phyloP scores from a whole-genome alignment of 2,113 vertebrate genomes.

The Tupaia chinensis region DNA sequence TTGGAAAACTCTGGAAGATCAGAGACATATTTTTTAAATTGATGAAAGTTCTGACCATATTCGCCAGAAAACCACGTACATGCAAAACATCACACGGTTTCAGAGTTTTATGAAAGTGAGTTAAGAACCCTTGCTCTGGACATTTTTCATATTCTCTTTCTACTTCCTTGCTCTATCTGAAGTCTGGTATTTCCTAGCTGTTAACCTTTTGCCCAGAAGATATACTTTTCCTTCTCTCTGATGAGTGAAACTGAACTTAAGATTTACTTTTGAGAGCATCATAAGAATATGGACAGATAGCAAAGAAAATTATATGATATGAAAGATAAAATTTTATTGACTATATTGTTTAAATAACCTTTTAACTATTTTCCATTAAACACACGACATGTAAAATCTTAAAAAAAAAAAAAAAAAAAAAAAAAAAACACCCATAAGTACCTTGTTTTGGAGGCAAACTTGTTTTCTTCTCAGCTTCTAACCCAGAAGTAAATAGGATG shows the following conservation, averaged over 20 bases:
- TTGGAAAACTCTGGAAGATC: not conserved
- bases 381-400: no score
- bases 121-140: not conserved
- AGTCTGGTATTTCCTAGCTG: not conserved
- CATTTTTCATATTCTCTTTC: not conserved
- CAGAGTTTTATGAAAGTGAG: not conserved
- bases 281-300: no score
- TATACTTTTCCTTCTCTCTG: not conserved
- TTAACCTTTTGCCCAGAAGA: not conserved
- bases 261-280: no score
- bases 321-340: no score
- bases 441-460: not conserved
- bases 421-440: not conserved
- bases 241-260: no score
- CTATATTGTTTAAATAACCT: no score
- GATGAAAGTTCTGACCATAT: not conserved
- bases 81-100: not conserved
- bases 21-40: not conserved
- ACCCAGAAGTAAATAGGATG: not conserved
- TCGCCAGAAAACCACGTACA: not conserved
- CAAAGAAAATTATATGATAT: no score
- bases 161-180: not conserved
- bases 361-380: no score
- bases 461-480: conserved; percentile 33
- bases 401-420: no score